These are phyloP conservation scores for Cheilinus undulatus DNA, from an alignment of 2,113 vertebrate genomes.

Conservation along the genomic window DNA sequence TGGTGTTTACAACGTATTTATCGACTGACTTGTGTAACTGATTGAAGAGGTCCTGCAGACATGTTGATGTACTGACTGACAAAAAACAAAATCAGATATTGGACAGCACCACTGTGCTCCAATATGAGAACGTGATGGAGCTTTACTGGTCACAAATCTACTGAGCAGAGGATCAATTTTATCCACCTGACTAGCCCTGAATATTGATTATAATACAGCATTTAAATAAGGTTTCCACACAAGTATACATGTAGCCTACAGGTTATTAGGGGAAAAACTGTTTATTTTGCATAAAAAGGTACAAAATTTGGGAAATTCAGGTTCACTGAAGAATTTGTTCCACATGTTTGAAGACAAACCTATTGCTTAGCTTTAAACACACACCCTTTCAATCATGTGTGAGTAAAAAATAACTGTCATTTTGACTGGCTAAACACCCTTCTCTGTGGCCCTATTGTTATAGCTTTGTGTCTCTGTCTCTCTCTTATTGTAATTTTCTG, in stretches of 20 bases:
- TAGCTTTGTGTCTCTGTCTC: constrained; percentile 6
- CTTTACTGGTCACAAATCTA: constrained; percentile 46
- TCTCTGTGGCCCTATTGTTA: constrained; percentile 9
- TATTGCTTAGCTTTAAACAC: too few species aligned
- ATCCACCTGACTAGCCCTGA: constrained; percentile 34
- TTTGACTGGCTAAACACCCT: too few species aligned
- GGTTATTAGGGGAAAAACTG: constrained; percentile 1
- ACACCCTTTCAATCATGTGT: too few species aligned
- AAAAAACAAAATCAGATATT: constrained; percentile 52
- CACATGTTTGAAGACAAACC: too few species aligned
- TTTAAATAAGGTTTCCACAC: constrained; percentile 18
- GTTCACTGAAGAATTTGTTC: too few species aligned
- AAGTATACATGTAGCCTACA: constrained; percentile 14
- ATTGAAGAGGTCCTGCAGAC: neutral
- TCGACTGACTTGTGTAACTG: constrained; percentile 17
- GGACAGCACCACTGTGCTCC: constrained; percentile 9
- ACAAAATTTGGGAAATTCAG: too few species aligned
- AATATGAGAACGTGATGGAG: constrained; percentile 31
- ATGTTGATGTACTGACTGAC: constrained; percentile 17
- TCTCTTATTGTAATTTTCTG: constrained; percentile 14
- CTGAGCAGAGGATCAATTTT: constrained; percentile 33
- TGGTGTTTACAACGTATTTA: neutral
- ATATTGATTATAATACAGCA: constrained; percentile 47
- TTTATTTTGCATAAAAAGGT: too few species aligned
- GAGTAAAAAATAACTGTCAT: too few species aligned